These are phyloP conservation scores for Prunella strophiata DNA, from an alignment of 2,797 vertebrate genomes.

Conservation along the genomic window DNA sequence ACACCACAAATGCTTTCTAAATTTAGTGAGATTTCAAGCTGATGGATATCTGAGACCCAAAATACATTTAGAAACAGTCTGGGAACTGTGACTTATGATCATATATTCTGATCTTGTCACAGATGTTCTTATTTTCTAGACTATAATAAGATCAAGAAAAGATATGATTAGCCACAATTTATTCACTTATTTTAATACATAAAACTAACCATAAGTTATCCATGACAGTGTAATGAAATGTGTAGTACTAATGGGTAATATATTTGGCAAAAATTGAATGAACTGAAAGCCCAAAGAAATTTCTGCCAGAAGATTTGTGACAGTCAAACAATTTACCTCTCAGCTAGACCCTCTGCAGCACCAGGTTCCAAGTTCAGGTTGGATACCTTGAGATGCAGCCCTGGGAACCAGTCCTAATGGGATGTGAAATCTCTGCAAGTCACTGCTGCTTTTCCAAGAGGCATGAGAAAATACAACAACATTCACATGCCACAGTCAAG, in stretches of 20 bases:
- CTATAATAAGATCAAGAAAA: slow-evolving; percentile 9
- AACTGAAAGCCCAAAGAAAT: background rate
- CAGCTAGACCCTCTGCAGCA: background rate
- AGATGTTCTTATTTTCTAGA: slow-evolving; percentile 1
- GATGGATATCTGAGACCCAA: background rate
- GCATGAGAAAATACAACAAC: background rate
- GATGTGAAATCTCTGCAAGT: background rate
- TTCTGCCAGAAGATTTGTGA: background rate
- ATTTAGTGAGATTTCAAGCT: slow-evolving; percentile 8
- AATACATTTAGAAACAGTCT: background rate
- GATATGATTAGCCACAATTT: background rate
- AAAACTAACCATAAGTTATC: background rate
- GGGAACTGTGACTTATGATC: background rate
- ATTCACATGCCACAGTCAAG: background rate
- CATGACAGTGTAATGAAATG: background rate
- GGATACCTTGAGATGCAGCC: background rate
- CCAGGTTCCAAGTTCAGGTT: background rate
- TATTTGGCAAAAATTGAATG: background rate
- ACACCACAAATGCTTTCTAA: background rate
- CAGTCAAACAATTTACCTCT: background rate
- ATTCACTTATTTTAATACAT: background rate
- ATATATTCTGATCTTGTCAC: background rate
- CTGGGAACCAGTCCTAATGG: background rate
- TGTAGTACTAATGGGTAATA: background rate
- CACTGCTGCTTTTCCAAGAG: background rate